Evolutionary conservation across 2,888 invertebrate genomes (phyloP).

Genomic region (Drosophila sordidula): DNA sequence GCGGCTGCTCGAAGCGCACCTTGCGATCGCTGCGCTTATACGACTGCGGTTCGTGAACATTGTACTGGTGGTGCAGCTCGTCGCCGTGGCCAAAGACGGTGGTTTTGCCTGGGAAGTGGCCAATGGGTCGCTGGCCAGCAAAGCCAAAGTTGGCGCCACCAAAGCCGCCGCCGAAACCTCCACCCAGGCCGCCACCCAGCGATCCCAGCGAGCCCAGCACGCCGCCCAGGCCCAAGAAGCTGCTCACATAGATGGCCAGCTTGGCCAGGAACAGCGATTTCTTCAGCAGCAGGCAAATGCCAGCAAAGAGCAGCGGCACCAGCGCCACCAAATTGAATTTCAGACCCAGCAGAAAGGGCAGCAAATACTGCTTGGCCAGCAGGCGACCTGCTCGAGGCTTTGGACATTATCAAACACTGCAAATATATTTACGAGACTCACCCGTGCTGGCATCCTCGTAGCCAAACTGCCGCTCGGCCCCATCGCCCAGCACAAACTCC

Average conservation of each 20-base stretch:
- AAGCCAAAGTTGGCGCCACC: slow-evolving; percentile 46
- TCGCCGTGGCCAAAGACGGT: slow-evolving; percentile 70
- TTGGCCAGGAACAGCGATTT: slow-evolving; percentile 92
- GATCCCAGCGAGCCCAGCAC: slow-evolving; percentile 79
- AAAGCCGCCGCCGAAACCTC: slow-evolving; percentile 54
- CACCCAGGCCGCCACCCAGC: slow-evolving; percentile 53
- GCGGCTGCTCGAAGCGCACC: slow-evolving; percentile 76
- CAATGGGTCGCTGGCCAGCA: slow-evolving; percentile 62
- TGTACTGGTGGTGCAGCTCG: slow-evolving; percentile 74
- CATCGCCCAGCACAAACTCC: slow-evolving; percentile 90
- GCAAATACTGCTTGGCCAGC: slow-evolving; percentile 89
- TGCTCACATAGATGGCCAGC: slow-evolving; percentile 89
- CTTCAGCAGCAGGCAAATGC: slow-evolving; percentile 90
- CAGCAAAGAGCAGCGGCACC: slow-evolving; percentile 90
- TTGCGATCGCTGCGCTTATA: slow-evolving; percentile 82
- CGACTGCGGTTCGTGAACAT: slow-evolving; percentile 67
- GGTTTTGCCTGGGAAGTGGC: slow-evolving; percentile 77
- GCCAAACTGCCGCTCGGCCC: slow-evolving; percentile 86
- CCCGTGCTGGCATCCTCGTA: slow-evolving; percentile 83
- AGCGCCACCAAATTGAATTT: slow-evolving; percentile 92
- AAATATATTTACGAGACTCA: slow-evolving; percentile 32
- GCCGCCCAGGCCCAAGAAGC: slow-evolving; percentile 88
- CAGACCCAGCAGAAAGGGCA: slow-evolving; percentile 91
- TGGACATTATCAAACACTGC: too few species aligned
- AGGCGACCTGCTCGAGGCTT: slow-evolving; percentile 87